Evolutionary conservation across 37 sponge, comb jelly and placozoan species (phyloP), one percentile per base, ranked within the genome.

Genomic region (Diacarnus erythraeanus): DNA sequence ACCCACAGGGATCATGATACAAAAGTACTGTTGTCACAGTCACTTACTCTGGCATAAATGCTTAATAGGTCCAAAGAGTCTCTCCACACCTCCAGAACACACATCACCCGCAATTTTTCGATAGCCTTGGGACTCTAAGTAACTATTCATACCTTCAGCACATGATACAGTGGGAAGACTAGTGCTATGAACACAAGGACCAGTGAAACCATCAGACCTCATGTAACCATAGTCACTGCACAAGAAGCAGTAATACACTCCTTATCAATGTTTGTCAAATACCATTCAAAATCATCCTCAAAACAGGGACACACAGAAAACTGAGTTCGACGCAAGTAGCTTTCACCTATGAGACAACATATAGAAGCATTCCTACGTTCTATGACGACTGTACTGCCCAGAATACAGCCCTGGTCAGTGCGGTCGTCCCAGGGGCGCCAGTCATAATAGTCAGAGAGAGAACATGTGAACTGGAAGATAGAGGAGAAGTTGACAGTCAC

Each of bases 281-380:
- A 94, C 88, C 97, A 97, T 37, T 94, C 95, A 88, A 81, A 97
- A 87, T 97, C 97, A 22, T 94, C 90, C 23, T 37, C 42, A 12
- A 22, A 81, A 56, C 97, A 97, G 3, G 38, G 37, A 81, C 97
- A 97, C n/a, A 34, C n/a, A 22, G 68, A 37, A 64, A 64, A 59
- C 44, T 10, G 71, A 12, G 78, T 51, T 10, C 42, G 58, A 18
- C 92, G 51, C 12, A 35, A 64, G 72, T 91, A 97, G 51, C 78
- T 70, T 23, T 51, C 40, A 0, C 97, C 89, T 41, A 86, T 94
- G 47, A 75, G 88, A 79, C 97, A 97, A 40, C 92, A 89, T 18
- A 39, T 43, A 31, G 41, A 25, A 1, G 83, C 42, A 33, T 72
- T 78, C 30, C 97, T 72, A 23, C 97, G 54, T 33, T 97, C 89